Conservation (phyloP, 2,888 invertebrate species). For the Drosophila ezoana region DNA sequence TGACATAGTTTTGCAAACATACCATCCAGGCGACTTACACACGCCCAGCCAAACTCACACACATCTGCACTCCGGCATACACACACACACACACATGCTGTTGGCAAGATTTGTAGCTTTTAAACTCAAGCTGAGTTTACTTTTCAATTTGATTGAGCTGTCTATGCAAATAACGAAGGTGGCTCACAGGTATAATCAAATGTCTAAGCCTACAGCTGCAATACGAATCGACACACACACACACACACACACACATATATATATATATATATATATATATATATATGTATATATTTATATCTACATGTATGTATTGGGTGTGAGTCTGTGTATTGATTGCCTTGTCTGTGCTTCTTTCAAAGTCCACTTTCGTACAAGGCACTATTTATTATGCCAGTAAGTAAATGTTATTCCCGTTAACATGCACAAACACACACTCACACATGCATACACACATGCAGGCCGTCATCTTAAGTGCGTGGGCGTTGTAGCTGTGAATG, state of each 20-base stretch:
- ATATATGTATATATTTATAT: neutral
- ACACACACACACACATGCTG: neutral
- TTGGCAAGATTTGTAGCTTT: conserved; percentile 48
- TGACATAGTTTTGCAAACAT: neutral
- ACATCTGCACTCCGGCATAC: neutral
- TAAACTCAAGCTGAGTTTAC: conserved; percentile 60
- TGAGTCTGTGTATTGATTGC: conserved; percentile 12
- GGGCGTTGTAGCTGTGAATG: conserved; percentile 37
- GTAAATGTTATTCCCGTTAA: conserved; percentile 78
- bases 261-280: too few relatives aligned
- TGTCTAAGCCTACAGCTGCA: conserved; percentile 54
- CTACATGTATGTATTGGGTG: neutral
- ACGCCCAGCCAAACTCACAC: neutral
- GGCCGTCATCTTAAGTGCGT: conserved; percentile 41
- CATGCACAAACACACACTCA: conserved; percentile 59
- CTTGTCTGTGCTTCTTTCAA: conserved; percentile 11
- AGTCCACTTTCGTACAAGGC: conserved; percentile 49
- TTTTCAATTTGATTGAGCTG: conserved; percentile 76
- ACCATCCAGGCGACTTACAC: too few relatives aligned
- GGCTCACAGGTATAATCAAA: conserved; percentile 68
- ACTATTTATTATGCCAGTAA: conserved; percentile 76
- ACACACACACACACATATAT: conserved; percentile 6
- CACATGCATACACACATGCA: conserved; percentile 16
- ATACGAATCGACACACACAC: conserved; percentile 15
- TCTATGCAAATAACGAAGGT: conserved; percentile 69